phyloP scores from a whole-genome alignment of 2,113 vertebrate species.

The Rostratula benghalensis region DNA sequence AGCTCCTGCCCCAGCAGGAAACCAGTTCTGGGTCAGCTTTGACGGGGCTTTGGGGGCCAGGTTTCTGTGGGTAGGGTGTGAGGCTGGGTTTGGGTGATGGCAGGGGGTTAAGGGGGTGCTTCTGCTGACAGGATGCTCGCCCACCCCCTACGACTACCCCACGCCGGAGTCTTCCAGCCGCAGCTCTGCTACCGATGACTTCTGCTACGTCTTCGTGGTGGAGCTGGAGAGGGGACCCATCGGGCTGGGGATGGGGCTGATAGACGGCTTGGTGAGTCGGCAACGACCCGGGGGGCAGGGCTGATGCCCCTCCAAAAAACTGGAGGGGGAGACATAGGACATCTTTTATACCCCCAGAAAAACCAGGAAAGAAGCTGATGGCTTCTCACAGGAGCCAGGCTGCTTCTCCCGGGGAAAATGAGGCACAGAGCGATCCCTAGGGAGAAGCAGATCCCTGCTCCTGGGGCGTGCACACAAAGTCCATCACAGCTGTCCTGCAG shows the following conservation, averaged over 20 bases:
- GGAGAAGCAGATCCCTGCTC: neutral
- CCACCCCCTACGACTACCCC: slow-evolving; percentile 73
- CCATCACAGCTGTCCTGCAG: slow-evolving; percentile 19
- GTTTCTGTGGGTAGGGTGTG: neutral
- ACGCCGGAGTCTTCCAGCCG: slow-evolving; percentile 80
- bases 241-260: slow-evolving; percentile 95
- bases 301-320: neutral
- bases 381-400: neutral
- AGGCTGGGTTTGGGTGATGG: neutral
- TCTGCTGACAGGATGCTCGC: slow-evolving; percentile 32
- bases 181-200: slow-evolving; percentile 83
- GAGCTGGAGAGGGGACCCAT: slow-evolving; percentile 92
- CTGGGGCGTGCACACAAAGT: neutral
- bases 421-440: neutral
- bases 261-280: slow-evolving; percentile 90
- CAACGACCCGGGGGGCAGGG: rapidly evolving
- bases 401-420: neutral
- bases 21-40: neutral
- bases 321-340: rapidly evolving
- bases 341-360: neutral
- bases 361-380: neutral
- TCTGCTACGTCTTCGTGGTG: slow-evolving; percentile 91
- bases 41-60: neutral
- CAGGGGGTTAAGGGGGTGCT: neutral
- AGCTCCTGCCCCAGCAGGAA: neutral